Base-by-base conservation (phyloP, 2,797 vertebrate species). In the Pseudomugil gertrudae region DNA sequence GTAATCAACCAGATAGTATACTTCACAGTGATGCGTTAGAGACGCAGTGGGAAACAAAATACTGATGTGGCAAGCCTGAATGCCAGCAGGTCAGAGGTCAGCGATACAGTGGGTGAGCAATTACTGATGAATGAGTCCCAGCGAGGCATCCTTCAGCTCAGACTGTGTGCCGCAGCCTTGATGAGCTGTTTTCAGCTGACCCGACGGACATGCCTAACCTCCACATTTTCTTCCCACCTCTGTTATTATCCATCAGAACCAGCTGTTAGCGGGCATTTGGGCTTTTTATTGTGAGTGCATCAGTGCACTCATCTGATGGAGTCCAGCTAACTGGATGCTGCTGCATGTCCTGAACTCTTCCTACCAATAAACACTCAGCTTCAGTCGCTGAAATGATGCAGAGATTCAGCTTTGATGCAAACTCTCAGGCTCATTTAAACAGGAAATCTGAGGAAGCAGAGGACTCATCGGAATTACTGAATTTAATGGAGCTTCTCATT, bases 81-180 rank as follows among this genome's bases (percentile, higher is more conserved):
- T 67, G 77, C 61, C 64, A 33, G 57, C 64, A 38, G 69, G 78
- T 72, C 59, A 65, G 21, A 80, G 74, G 76, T 78, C 69, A 65
- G 29, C 26, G 6, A 63, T 30, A 52, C 69, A 60, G 66, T 15
- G 66, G 76, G 9, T 0, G 2, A 69, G 80, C 68, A 71, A 81
- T 79, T 83, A 73, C 73, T 3, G 73, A 63, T 66, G 73, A 84
- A 81, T 72, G 66, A 76, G 64, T 32, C 27, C 67, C 23, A 23
- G 70, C 32, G 1, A 38, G 66, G 32, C 0, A 58, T 72, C 74
- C 66, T 65, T 33, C 62, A 45, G 72, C 57, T 80, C 61, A 55
- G 57, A 71, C 30, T 43, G 5, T 5, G 40, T 67, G 58, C 54
- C 51, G 56, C 54, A 6, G 14, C 51, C 36, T n/a, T 15, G 65